These are phyloP conservation scores for Sipha flava DNA, from an alignment of 1,140 invertebrate genomes.

Conservation along the genomic window DNA sequence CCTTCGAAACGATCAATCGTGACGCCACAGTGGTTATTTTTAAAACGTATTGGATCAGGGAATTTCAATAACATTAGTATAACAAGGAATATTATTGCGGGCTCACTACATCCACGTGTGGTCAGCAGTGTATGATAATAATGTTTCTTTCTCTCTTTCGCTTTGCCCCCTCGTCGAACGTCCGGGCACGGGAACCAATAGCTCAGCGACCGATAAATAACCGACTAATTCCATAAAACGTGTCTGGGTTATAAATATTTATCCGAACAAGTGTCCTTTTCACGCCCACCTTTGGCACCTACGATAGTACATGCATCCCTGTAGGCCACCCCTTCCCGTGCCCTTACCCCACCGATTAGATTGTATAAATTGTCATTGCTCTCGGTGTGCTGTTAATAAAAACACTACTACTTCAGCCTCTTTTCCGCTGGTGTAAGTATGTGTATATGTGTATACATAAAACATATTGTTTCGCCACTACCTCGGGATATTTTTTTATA, in stretches of 20 bases:
- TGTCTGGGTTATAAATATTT: slow-evolving; percentile 15
- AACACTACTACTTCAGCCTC: not conserved
- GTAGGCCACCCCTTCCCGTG: not conserved
- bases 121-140: too few species aligned
- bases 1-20: too few species aligned
- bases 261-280: slow-evolving; percentile 26
- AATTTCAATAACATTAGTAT: too few species aligned
- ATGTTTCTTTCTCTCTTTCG: too few species aligned
- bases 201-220: slow-evolving; percentile 15
- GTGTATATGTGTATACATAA: too few species aligned
- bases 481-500: too few species aligned
- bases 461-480: not conserved
- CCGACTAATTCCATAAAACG: slow-evolving; percentile 30
- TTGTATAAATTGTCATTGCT: not conserved
- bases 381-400: not conserved
- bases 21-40: too few species aligned
- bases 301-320: not conserved
- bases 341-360: too few species aligned
- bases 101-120: too few species aligned
- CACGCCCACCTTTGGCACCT: slow-evolving; percentile 20
- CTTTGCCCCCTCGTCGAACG: not conserved
- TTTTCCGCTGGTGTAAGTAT: not conserved
- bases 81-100: too few species aligned
- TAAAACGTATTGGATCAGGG: too few species aligned
- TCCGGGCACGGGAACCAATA: slow-evolving; percentile 19